Percentiles rank a stretch among this genome's conserved stretches.
These are phyloP conservation scores for Lydus trimaculatus DNA, from an alignment of 2,888 invertebrate genomes.

Conservation along the genomic window DNA sequence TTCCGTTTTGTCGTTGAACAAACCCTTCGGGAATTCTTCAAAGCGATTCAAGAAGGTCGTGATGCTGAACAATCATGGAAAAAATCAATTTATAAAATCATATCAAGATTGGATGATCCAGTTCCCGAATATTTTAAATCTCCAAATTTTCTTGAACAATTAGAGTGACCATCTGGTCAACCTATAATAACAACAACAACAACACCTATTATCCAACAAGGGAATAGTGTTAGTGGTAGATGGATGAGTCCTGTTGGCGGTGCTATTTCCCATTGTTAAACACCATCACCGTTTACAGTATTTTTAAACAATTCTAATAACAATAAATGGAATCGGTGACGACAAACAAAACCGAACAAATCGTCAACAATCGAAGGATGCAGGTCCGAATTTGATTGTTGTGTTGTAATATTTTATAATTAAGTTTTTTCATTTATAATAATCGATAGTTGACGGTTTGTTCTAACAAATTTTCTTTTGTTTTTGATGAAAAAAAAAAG, in stretches of 20 bases:
- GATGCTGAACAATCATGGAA: conserved; percentile 99
- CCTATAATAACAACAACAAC: not conserved
- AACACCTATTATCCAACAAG: not conserved
- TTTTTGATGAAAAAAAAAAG: conserved; percentile 52
- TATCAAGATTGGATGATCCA: conserved; percentile 97
- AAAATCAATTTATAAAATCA: conserved; percentile 99
- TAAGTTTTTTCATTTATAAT: not conserved
- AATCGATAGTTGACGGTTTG: conserved; percentile 9
- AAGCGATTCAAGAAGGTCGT: conserved; percentile 95
- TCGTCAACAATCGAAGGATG: conserved; percentile 59
- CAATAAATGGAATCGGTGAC: conserved; percentile 58
- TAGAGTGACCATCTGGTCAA: conserved; percentile 74
- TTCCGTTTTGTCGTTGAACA: conserved; percentile 98
- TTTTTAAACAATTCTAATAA: conserved; percentile 15
- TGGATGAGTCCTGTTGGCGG: not conserved
- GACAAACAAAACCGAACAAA: conserved; percentile 52
- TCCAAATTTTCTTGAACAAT: conserved; percentile 98
- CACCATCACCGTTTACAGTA: not conserved
- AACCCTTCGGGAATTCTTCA: conserved; percentile 98
- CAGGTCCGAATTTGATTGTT: conserved; percentile 24
- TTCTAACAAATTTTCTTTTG: conserved; percentile 34
- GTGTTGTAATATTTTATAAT: conserved; percentile 4
- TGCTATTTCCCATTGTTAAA: not conserved
- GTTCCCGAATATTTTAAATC: conserved; percentile 99
- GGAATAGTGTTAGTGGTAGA: not conserved